Evolutionary conservation across 2,113 vertebrate genomes (phyloP).

Genomic region (Corythaixoides concolor): DNA sequence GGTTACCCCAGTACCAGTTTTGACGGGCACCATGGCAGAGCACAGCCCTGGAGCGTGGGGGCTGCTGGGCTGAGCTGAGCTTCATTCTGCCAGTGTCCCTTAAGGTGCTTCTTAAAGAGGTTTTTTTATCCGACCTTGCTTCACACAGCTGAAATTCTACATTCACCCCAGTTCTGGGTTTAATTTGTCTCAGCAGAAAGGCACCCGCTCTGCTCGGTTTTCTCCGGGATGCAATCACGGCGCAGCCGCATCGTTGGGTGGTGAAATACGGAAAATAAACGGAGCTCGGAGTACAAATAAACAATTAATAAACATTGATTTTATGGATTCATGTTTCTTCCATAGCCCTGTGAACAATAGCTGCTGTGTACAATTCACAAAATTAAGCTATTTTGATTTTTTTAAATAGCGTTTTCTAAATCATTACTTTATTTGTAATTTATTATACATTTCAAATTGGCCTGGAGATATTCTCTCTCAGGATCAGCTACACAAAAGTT

Average conservation of each 20-base stretch:
- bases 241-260: fast-evolving
- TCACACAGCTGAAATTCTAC: fast-evolving
- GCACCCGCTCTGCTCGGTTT: fast-evolving
- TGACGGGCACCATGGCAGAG: fast-evolving
- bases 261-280: not conserved
- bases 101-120: not conserved
- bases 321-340: not conserved
- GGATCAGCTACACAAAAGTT: not conserved
- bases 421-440: conserved; percentile 28
- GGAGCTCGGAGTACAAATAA: not conserved
- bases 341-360: not conserved
- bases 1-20: not conserved
- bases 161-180: fast-evolving
- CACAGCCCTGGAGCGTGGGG: fast-evolving
- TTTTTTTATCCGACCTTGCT: not conserved
- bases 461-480: conserved; percentile 26
- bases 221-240: not conserved
- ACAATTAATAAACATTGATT: conserved; percentile 41
- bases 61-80: fast-evolving
- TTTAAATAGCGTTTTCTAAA: not conserved
- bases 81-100: not conserved
- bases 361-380: not conserved
- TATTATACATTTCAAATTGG: not conserved
- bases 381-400: not conserved
- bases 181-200: not conserved